Percentiles rank a stretch among this genome's conserved stretches.
phyloP scores from a whole-genome alignment of 2,113 vertebrate species.

The Hylia prasina region DNA sequence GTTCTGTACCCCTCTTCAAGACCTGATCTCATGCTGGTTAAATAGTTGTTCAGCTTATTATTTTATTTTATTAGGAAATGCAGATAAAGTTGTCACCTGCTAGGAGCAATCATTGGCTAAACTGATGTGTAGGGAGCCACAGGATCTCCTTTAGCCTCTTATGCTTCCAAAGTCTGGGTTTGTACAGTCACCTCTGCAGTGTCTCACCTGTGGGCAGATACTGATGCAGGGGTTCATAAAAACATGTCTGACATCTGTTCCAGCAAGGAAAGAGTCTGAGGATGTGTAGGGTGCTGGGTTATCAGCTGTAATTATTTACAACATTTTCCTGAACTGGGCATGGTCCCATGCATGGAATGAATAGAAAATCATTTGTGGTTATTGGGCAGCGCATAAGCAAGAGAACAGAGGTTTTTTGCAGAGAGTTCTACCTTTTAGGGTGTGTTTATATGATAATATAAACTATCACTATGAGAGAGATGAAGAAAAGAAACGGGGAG shows the following conservation, averaged over 20 bases:
- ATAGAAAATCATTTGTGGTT: neutral
- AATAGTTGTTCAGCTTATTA: neutral
- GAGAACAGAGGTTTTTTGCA: neutral
- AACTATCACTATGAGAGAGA: neutral
- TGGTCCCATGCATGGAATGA: neutral
- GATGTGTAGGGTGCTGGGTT: neutral
- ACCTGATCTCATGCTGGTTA: fast-evolving
- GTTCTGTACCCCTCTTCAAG: neutral
- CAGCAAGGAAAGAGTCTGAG: neutral
- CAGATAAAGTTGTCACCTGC: neutral
- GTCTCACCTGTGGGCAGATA: neutral
- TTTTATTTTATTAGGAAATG: neutral
- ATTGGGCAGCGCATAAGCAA: neutral
- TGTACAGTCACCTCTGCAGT: neutral
- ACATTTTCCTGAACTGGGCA: neutral
- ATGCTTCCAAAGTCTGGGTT: neutral
- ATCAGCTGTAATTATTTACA: neutral
- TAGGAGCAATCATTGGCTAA: neutral
- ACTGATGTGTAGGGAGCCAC: neutral
- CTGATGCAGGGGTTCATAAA: neutral
- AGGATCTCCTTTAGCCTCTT: neutral
- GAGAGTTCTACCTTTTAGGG: neutral
- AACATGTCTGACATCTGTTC: constrained; percentile 25
- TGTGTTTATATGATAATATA: neutral
- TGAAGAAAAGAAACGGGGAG: neutral